A percentile compares a stretch with the other conserved stretches of the same genome.
These are phyloP conservation scores for Bubo blakistoni DNA, from an alignment of 2,113 vertebrate genomes.

Conservation along the genomic window DNA sequence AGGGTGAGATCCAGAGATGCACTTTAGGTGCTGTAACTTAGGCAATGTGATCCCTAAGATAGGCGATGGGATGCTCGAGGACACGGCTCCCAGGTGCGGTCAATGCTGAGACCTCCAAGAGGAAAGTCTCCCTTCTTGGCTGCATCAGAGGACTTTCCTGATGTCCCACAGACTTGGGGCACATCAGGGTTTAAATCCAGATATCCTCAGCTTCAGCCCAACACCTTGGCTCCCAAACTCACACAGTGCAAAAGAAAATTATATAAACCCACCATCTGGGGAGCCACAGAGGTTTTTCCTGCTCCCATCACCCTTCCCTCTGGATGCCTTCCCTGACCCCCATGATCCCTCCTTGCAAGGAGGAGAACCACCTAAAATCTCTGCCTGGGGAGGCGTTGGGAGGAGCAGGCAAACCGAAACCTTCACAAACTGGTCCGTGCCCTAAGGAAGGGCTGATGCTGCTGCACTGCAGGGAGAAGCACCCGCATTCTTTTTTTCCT, in stretches of 20 bases:
- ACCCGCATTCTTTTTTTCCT: background rate
- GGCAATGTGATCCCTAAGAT: background rate
- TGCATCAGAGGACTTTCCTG: background rate
- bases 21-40: background rate
- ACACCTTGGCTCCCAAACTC: background rate
- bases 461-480: background rate
- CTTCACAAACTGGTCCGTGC: background rate
- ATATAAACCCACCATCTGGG: accelerated
- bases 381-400: background rate
- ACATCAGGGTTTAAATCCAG: background rate
- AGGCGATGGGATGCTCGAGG: background rate
- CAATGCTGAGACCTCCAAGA: accelerated
- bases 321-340: background rate
- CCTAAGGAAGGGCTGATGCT: background rate
- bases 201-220: background rate
- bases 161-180: background rate
- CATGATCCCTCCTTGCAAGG: background rate
- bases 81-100: accelerated
- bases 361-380: background rate
- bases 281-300: background rate
- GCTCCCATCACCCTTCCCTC: accelerated
- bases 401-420: background rate
- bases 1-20: background rate
- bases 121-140: background rate
- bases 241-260: accelerated